Conservation (phyloP, 2,797 vertebrate genomes). For the Alosa sapidissima region DNA sequence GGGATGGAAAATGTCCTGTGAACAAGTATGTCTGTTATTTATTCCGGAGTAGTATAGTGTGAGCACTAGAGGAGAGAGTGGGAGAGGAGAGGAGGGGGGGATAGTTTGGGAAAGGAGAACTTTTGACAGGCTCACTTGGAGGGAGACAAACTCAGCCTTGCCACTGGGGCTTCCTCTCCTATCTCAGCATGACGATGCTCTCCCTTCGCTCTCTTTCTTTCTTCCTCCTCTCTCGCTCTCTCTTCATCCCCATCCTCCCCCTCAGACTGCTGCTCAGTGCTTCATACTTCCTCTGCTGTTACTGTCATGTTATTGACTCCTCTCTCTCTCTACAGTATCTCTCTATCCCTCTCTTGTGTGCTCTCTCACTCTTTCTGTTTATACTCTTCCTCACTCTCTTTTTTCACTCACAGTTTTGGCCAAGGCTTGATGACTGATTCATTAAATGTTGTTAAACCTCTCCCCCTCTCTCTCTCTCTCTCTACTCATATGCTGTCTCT, state of each 20-base stretch:
- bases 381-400: too few relatives aligned
- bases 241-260: constrained; percentile 31
- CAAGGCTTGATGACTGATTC: too few relatives aligned
- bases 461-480: background rate
- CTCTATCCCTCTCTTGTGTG: too few relatives aligned
- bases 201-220: background rate
- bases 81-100: background rate
- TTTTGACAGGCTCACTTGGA: background rate
- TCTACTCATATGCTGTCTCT: constrained; percentile 2
- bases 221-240: background rate
- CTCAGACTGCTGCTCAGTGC: constrained; percentile 53
- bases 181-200: background rate
- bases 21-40: background rate
- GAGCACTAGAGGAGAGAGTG: background rate
- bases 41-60: too few relatives aligned
- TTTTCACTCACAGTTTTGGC: too few relatives aligned
- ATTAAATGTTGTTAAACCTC: too few relatives aligned
- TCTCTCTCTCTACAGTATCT: too few relatives aligned
- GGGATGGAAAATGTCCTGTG: background rate
- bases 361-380: background rate
- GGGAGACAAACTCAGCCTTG: background rate
- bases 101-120: background rate
- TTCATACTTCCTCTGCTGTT: constrained; percentile 57
- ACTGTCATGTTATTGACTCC: constrained; percentile 66
- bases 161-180: background rate